Percentiles rank a stretch among this genome's conserved stretches.
Evolutionary conservation across 2,797 vertebrate genomes (phyloP).

Genomic region (Alfaro cultratus): DNA sequence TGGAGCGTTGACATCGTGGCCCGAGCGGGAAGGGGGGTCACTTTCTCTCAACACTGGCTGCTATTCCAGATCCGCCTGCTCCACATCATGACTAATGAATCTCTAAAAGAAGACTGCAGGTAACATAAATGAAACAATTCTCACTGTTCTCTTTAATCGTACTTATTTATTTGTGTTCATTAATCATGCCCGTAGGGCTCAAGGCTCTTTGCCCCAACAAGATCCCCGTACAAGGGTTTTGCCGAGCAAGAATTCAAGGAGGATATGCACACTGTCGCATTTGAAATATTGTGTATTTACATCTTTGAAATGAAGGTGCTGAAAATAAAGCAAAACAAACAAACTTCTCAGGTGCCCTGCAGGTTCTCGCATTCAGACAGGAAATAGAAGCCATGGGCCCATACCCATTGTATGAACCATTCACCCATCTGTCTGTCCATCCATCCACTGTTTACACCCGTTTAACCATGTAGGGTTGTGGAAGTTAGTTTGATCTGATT

Average conservation of each 20-base stretch:
- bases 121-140: conserved; percentile 64
- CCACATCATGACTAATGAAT: conserved; percentile 42
- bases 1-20: conserved; percentile 53
- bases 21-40: conserved; percentile 27
- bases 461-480: neutral
- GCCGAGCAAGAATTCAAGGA: conserved; percentile 57
- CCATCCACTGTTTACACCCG: neutral
- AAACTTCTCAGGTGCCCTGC: conserved; percentile 27
- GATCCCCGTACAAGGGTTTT: conserved; percentile 14
- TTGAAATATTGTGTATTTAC: conserved; percentile 61
- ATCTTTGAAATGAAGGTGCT: conserved; percentile 50
- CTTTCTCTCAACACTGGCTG: conserved; percentile 62
- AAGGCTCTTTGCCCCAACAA: conserved; percentile 1
- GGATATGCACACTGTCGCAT: conserved; percentile 58
- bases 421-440: neutral
- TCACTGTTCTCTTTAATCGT: conserved; percentile 56
- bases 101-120: conserved; percentile 32
- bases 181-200: conserved; percentile 50
- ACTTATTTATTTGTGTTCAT: conserved; percentile 66
- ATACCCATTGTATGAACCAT: neutral
- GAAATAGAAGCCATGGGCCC: neutral
- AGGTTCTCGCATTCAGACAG: neutral
- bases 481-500: no score
- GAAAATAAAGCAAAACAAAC: conserved; percentile 50
- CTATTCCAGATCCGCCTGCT: conserved; percentile 45